Base-by-base conservation (phyloP, 2,888 invertebrate species). In the Mythimna impura region DNA sequence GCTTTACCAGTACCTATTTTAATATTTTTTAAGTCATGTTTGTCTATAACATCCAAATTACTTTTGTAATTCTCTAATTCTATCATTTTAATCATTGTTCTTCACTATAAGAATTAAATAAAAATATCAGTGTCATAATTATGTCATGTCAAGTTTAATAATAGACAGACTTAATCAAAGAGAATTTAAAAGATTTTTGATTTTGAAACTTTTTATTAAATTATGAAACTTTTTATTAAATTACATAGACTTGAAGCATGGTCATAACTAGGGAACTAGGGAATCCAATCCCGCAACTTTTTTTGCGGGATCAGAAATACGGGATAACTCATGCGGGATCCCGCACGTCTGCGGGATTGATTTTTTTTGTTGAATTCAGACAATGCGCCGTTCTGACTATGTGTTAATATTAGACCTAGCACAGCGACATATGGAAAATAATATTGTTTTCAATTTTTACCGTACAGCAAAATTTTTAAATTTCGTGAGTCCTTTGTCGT, bases 31-130 rank as follows among this genome's bases (percentile, higher is more conserved):
- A 93, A 12, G 58, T 76, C 67, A 89, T 81, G 81, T 87, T 89
- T 90, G 80, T 95, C 94, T 74, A 73, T 25, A 34, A 91, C 66
- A 71, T 90, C 89, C 47, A 94, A 76, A 87, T 92, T 92, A 52
- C 84, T 73, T 83, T 87, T 83, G 83, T 87, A 89, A 67, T 63
- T 63, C 69, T 82, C 83, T n/a, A 73, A 72, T 67, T 76, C 69
- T 7, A 73, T 72, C 73, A 76, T 81, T 57, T 17, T 43, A 34
- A 25, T 8, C 7, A 34, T 60, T 60, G 22, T 22, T 12, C n/a
- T 14, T 36, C 20, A 25, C 47, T 7, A 57, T 34, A 8, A 17
- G 25, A 34, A 40, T 69, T 20, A 54, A 76, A 36, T 66, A 14
- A 71, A 50, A 75, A 54, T 60, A 14, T 36, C 50, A 50, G 5